phyloP scores from a whole-genome alignment of 2,797 vertebrate species.

The Limnodromus scolopaceus region DNA sequence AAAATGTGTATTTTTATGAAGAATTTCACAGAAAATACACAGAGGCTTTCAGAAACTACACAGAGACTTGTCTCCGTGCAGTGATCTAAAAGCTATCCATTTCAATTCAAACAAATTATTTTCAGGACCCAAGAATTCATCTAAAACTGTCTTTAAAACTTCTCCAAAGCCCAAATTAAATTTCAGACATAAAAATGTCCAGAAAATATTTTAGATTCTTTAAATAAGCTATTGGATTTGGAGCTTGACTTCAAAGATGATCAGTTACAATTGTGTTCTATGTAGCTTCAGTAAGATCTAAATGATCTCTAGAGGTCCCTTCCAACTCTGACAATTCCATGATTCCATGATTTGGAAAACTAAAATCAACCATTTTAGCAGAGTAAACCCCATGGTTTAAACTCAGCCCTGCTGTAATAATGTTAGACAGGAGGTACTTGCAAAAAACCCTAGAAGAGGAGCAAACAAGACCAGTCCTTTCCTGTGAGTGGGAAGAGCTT shows the following conservation, averaged over 20 bases:
- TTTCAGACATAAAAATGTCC: neutral
- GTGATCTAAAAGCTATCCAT: neutral
- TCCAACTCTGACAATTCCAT: too few relatives aligned
- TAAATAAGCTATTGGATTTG: neutral
- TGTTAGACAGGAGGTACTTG: neutral
- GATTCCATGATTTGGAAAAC: neutral
- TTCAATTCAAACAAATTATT: neutral
- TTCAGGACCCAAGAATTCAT: neutral
- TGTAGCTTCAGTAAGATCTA: neutral
- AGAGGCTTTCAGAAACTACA: neutral
- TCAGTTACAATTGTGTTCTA: neutral
- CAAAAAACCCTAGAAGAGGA: neutral
- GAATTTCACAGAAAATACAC: neutral
- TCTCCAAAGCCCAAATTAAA: neutral
- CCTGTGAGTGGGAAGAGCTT: neutral
- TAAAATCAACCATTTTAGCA: neutral
- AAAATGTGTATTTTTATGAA: neutral
- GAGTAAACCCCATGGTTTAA: neutral
- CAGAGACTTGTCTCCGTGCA: neutral
- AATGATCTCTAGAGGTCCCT: neutral
- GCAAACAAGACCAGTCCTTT: neutral
- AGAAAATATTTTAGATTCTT: neutral
- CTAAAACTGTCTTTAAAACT: neutral
- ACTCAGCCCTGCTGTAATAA: neutral
- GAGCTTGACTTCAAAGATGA: neutral